Evolutionary conservation across 1,140 invertebrate genomes (phyloP), one percentile per base, ranked within the genome.

Genomic region (Macrobrachium nipponense): DNA sequence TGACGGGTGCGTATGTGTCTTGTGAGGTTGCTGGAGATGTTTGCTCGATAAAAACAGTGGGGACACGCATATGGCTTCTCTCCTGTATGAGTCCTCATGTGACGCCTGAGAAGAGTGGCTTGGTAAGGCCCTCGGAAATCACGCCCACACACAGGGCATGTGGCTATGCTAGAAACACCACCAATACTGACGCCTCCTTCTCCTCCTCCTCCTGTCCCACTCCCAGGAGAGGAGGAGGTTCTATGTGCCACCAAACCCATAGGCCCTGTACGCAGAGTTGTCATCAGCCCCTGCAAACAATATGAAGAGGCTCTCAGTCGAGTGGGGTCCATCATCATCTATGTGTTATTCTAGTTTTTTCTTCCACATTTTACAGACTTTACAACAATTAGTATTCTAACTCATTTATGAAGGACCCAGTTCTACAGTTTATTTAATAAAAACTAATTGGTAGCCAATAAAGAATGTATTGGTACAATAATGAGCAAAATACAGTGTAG

Each of bases 51-150:
- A 58, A 82, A 72, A 62, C 88, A 89, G 78, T 84, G 83, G n/a
- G 81, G 80, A 87, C 93, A 93, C 78, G 90, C 90, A 89, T 92
- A 93, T 3, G 93, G 93, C 80, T 92, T 90, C 89, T 93, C 93
- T 7, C 93, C 91, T 6, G 90, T 91, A 86, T 91, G 91, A 59
- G 89, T 89, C 62, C 89, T 70, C 62, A 89, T 79, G 87, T 90
- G 90, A 59, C 88, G 88, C 44, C 81, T 84, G 66, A 89, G 81
- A 70, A 89, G 82, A n/a, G 88, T 89, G 61, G 76, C 78, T 59
- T 87, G 86, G 81, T 89, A 89, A 27, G 82, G 85, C 66, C 88
- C 88, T 64, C 70, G 84, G 82, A 89, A 89, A 79, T 81, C 36
- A 80, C 88, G 75, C 59, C 88, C 82, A 70, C 88, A 89, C 51